Conservation (phyloP, 2,113 vertebrate genomes). For the Rafetus swinhoei region DNA sequence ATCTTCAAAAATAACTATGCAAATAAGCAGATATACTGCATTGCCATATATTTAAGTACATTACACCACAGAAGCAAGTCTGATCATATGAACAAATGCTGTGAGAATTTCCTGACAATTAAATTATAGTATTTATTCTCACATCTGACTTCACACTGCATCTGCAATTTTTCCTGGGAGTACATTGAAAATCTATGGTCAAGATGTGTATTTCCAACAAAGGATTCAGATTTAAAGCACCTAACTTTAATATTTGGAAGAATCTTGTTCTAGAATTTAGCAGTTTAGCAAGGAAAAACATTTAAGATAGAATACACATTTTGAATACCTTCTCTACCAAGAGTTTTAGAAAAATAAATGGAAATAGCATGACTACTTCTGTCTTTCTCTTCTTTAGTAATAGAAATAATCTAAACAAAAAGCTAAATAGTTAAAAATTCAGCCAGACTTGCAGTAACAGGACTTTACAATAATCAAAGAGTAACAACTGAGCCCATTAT, state of each 20-base stretch:
- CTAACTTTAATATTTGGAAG: background rate
- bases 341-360: background rate
- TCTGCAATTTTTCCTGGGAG: background rate
- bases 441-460: background rate
- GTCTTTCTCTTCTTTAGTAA: background rate
- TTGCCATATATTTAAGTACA: background rate
- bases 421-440: background rate
- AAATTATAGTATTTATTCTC: constrained; percentile 11
- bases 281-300: background rate
- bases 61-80: background rate
- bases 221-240: background rate
- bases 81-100: background rate
- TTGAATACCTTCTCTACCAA: background rate
- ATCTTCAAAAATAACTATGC: constrained; percentile 18
- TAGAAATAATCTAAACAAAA: background rate
- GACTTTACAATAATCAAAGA: background rate
- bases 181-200: background rate
- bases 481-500: background rate
- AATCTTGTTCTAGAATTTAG: background rate
- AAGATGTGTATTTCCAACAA: background rate
- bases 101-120: background rate
- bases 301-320: background rate
- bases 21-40: background rate
- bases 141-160: constrained; percentile 3
- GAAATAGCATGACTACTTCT: background rate